Evolutionary conservation across 2,797 vertebrate genomes (phyloP).

Genomic region (Catharus ustulatus): DNA sequence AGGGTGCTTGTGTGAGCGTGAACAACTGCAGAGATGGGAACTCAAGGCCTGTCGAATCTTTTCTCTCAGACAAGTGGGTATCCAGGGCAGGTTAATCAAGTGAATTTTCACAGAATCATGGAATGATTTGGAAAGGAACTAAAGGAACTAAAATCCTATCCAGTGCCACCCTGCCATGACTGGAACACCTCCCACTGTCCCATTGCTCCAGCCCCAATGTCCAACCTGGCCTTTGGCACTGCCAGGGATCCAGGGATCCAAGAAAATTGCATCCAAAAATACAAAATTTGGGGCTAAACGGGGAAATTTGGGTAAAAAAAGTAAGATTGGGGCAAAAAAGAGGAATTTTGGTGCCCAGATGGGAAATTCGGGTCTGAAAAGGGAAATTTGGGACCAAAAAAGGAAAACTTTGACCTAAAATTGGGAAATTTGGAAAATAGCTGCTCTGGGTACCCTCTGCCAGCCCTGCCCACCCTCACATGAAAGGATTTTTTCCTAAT

Average conservation of each 20-base stretch:
- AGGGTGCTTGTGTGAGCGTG: not conserved
- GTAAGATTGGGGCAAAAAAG: too few relatives aligned
- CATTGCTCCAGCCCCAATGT: not conserved
- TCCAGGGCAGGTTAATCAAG: not conserved
- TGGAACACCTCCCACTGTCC: not conserved
- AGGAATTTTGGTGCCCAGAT: too few relatives aligned
- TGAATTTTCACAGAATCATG: not conserved
- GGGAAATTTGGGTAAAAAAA: too few relatives aligned
- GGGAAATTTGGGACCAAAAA: too few relatives aligned
- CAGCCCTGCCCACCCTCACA: not conserved
- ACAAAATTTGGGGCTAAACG: too few relatives aligned
- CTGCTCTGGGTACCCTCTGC: not conserved
- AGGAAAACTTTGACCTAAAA: too few relatives aligned
- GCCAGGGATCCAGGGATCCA: not conserved
- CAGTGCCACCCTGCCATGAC: not conserved
- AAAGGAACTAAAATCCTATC: not conserved
- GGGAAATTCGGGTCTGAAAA: too few relatives aligned
- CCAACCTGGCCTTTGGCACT: not conserved
- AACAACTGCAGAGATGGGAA: not conserved
- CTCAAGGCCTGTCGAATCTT: not conserved
- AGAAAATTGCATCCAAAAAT: too few relatives aligned
- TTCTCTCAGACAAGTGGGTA: not conserved
- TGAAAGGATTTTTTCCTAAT: not conserved
- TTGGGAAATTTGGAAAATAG: too few relatives aligned
- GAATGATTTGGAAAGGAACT: not conserved